Evolutionary conservation across 1,140 invertebrate genomes (phyloP).

Genomic region (Trichonephila clavipes): DNA sequence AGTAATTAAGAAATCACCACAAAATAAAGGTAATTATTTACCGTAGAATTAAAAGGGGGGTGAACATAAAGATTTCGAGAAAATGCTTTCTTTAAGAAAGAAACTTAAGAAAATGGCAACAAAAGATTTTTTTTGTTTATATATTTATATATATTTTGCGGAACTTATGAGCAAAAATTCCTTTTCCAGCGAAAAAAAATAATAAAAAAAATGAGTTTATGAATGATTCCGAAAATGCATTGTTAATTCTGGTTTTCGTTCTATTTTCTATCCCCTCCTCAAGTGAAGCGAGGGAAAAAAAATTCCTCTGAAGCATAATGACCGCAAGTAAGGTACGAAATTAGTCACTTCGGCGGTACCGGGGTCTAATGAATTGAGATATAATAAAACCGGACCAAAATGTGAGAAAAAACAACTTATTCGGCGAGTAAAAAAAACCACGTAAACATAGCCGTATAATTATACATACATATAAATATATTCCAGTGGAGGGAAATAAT

Average conservation of each 20-base stretch:
- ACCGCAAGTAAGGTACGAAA: constrained; percentile 50
- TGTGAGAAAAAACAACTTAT: constrained; percentile 65
- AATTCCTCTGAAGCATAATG: constrained; percentile 14
- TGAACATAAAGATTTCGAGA: constrained; percentile 14
- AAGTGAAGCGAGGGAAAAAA: constrained; percentile 16
- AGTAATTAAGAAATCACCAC: constrained; percentile 76
- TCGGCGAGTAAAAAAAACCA: not conserved
- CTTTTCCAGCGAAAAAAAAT: not conserved
- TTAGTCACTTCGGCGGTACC: constrained; percentile 66
- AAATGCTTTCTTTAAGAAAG: not conserved
- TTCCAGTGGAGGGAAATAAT: constrained; percentile 54
- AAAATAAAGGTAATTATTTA: constrained; percentile 72
- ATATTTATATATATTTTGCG: too few species aligned
- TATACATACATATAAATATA: constrained; percentile 65
- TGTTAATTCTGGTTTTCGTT: constrained; percentile 43
- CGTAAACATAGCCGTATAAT: constrained; percentile 63
- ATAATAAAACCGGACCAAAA: constrained; percentile 70
- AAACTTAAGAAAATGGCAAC: not conserved
- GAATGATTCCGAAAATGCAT: constrained; percentile 54
- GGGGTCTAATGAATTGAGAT: constrained; percentile 71
- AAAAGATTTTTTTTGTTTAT: constrained; percentile 32
- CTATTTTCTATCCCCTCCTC: not conserved
- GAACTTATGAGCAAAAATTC: not conserved
- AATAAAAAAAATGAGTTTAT: constrained; percentile 46
- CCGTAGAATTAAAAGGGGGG: not conserved